Conservation (phyloP, 35 echinoderm and acorn worm species). For the Anneissia japonica region DNA sequence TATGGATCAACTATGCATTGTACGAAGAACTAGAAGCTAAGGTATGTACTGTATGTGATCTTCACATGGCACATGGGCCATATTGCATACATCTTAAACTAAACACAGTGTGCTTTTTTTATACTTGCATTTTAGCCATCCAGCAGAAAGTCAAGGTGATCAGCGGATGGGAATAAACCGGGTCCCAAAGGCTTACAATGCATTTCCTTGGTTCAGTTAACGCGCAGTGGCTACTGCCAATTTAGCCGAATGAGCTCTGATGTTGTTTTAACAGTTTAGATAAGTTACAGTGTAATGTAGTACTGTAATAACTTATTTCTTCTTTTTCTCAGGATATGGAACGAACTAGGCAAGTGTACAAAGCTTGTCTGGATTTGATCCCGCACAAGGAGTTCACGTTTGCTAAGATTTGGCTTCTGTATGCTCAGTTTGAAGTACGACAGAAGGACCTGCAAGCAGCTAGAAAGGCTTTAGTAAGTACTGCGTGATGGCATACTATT, state of each 20-base stretch:
- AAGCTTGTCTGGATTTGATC: conserved; percentile 85
- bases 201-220: too few species aligned
- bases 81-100: not conserved
- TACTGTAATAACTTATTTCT: too few species aligned
- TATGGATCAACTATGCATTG: conserved; percentile 99
- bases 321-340: conserved; percentile 62
- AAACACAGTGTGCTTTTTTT: not conserved
- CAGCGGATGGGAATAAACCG: not conserved
- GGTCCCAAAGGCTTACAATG: not conserved
- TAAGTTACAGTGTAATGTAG: too few species aligned
- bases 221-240: too few species aligned
- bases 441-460: conserved; percentile 73
- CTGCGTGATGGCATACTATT: too few species aligned
- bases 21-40: conserved; percentile 89
- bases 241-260: too few species aligned
- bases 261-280: too few species aligned
- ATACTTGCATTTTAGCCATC: not conserved
- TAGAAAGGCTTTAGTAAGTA: conserved; percentile 82
- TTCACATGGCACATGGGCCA: not conserved
- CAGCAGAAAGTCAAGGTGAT: too few species aligned
- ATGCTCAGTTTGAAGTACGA: conserved; percentile 96
- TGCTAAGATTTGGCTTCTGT: conserved; percentile 94
- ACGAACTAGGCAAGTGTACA: conserved; percentile 92
- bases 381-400: conserved; percentile 99
- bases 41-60: conserved; percentile 50